phyloP scores from a whole-genome alignment of 2,113 vertebrate genomes.

The Podarcis cretensis region DNA sequence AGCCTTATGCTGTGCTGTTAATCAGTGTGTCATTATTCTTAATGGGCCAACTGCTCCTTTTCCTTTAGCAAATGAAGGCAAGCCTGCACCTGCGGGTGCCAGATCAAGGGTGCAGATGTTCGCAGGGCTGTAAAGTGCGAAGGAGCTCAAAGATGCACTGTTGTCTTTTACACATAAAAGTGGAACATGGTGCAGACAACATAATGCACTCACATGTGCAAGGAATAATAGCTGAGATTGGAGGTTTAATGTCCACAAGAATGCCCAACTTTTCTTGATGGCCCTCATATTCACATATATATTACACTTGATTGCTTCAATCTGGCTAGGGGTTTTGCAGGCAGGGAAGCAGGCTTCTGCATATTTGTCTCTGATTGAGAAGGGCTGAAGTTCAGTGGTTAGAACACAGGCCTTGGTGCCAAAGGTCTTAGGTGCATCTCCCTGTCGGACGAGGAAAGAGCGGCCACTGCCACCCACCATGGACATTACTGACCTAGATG shows the following conservation, averaged over 20 bases:
- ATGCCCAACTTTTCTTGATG: neutral
- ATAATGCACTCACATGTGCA: neutral
- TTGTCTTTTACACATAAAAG: slow-evolving; percentile 23
- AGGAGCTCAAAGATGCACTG: neutral
- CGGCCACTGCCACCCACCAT: neutral
- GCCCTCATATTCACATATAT: neutral
- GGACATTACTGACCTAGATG: neutral
- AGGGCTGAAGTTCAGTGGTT: neutral
- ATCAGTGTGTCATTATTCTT: slow-evolving; percentile 13
- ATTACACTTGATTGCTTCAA: neutral
- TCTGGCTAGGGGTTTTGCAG: neutral
- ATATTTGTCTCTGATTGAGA: neutral
- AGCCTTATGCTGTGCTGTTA: slow-evolving; percentile 13
- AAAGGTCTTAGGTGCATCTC: neutral
- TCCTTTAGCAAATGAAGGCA: neutral
- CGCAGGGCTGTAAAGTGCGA: neutral
- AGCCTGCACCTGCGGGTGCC: slow-evolving; percentile 35
- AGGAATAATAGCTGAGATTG: neutral
- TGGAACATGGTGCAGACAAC: neutral
- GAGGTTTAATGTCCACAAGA: neutral
- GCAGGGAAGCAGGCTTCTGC: neutral
- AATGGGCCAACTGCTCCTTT: slow-evolving; percentile 26
- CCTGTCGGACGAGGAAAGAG: too few species aligned
- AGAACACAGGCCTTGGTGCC: neutral
- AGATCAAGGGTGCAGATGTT: slow-evolving; percentile 27